Evolutionary conservation across 2,888 invertebrate species (phyloP).

Genomic region (Hirtodrosophila confusa): DNA sequence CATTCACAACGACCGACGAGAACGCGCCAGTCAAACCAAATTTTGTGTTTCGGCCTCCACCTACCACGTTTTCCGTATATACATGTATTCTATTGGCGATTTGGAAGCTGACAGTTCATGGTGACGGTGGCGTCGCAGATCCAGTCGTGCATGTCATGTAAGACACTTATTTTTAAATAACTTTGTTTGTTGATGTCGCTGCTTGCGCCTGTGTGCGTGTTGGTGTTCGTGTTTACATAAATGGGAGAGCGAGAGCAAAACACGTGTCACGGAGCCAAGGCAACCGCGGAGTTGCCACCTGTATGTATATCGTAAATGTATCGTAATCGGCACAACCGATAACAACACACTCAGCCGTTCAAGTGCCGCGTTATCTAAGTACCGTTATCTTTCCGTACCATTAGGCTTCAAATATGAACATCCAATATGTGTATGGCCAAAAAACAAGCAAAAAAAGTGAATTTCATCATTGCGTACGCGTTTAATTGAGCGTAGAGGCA

Average conservation of each 20-base stretch:
- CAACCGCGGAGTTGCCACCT: conserved; percentile 25
- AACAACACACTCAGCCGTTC: neutral
- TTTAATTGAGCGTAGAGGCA: conserved; percentile 6
- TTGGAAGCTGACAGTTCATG: neutral
- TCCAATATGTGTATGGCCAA: too few relatives aligned
- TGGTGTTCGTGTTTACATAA: neutral
- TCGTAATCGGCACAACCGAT: neutral
- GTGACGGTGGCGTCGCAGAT: conserved; percentile 4
- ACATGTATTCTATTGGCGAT: conserved; percentile 19
- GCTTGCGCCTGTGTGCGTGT: neutral
- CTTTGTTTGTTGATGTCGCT: neutral
- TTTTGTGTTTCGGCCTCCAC: neutral
- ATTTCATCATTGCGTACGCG: conserved; percentile 12
- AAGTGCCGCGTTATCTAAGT: conserved; percentile 13
- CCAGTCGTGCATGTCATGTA: conserved; percentile 11
- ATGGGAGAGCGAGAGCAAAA: neutral
- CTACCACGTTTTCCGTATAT: conserved; percentile 1
- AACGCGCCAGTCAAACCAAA: conserved; percentile 3
- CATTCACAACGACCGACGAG: conserved; percentile 15
- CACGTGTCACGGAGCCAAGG: conserved; percentile 2
- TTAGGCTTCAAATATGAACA: too few relatives aligned
- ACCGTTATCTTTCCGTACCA: conserved; percentile 28
- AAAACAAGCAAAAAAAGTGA: neutral
- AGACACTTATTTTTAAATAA: neutral
- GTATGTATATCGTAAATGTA: conserved; percentile 9